These are phyloP conservation scores for Cylloceria caligata DNA, from an alignment of 2,888 invertebrate genomes.

Conservation along the genomic window DNA sequence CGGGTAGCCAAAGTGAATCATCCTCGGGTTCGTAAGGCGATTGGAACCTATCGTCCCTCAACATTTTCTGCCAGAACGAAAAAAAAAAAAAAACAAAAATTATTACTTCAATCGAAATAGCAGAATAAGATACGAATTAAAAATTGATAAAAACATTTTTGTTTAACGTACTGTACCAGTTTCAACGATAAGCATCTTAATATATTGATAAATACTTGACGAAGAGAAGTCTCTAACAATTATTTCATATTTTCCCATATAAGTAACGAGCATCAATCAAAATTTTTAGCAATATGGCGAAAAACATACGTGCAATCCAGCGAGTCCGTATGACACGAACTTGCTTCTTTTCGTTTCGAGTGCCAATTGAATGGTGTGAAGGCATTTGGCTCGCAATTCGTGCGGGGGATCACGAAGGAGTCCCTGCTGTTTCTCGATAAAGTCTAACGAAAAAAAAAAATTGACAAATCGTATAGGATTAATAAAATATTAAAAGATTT, in stretches of 20 bases:
- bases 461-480: too few relatives aligned
- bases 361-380: conserved; percentile 93
- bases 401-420: conserved; percentile 92
- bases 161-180: too few relatives aligned
- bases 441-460: too few relatives aligned
- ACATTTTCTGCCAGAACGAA: conserved; percentile 89
- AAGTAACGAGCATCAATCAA: neutral
- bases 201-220: neutral
- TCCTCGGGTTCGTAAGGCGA: conserved; percentile 96
- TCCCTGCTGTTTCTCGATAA: conserved; percentile 92
- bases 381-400: conserved; percentile 93
- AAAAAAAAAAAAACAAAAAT: conserved; percentile 7
- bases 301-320: conserved; percentile 94
- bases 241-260: neutral
- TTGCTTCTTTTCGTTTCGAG: conserved; percentile 95
- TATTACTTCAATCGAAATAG: neutral
- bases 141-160: too few relatives aligned
- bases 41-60: conserved; percentile 96
- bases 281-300: neutral
- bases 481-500: neutral
- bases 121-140: neutral
- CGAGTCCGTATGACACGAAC: conserved; percentile 92
- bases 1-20: conserved; percentile 96
- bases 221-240: neutral
- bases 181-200: too few relatives aligned